Conservation (phyloP, 2,888 invertebrate genomes). For the Brachynemurus nebulosus region DNA sequence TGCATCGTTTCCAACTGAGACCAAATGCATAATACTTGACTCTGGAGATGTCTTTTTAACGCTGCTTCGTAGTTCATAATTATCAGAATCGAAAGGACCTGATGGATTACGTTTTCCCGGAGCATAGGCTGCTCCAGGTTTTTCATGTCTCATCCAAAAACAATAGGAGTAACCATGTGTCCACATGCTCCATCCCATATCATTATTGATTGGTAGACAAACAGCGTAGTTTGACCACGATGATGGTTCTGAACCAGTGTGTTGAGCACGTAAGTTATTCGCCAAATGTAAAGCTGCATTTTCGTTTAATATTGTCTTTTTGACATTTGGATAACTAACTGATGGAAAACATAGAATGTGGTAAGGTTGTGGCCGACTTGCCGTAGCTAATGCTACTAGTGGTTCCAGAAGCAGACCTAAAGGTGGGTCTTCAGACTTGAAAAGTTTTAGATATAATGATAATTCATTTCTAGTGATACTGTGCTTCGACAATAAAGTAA, state of each 20-base stretch:
- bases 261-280: constrained; percentile 10
- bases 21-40: constrained; percentile 33
- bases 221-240: constrained; percentile 20
- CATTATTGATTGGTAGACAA: constrained; percentile 17
- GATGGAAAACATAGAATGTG: constrained; percentile 41
- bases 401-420: constrained; percentile 39
- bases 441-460: constrained; percentile 41
- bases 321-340: neutral
- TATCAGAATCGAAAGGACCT: neutral
- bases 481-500: constrained; percentile 38
- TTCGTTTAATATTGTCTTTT: constrained; percentile 2
- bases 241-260: constrained; percentile 10
- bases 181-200: constrained; percentile 48
- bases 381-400: constrained; percentile 36
- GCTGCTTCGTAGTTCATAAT: neutral
- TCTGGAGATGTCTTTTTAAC: neutral
- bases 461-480: constrained; percentile 40
- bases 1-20: constrained; percentile 48
- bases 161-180: constrained; percentile 42
- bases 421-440: constrained; percentile 40
- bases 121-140: constrained; percentile 2
- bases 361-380: constrained; percentile 37
- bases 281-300: constrained; percentile 10
- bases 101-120: neutral
- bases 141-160: constrained; percentile 39